Conservation (phyloP, 2,797 vertebrate species). For the Philypnodon macrostomus region DNA sequence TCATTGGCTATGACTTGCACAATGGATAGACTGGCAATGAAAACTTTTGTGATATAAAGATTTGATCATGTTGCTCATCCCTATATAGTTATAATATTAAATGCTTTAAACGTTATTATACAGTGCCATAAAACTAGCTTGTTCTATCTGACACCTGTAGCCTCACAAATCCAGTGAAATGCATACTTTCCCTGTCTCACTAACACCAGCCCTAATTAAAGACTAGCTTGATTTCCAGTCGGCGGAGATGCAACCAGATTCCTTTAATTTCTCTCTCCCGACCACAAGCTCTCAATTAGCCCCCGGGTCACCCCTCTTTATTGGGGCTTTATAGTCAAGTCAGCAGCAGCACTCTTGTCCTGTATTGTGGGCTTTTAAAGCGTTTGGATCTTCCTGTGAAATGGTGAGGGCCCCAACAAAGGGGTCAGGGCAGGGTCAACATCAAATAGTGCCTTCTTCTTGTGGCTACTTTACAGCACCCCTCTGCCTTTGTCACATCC, state of each 20-base stretch:
- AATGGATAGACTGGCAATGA: too few relatives aligned
- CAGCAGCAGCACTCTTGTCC: slow-evolving; percentile 55
- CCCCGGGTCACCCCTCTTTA: slow-evolving; percentile 75
- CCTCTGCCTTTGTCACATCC: slow-evolving; percentile 56
- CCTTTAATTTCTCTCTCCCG: slow-evolving; percentile 60
- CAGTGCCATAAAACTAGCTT: too few relatives aligned
- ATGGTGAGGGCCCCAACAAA: slow-evolving; percentile 71
- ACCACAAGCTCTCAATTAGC: slow-evolving; percentile 73
- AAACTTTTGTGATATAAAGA: too few relatives aligned
- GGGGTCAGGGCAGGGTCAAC: slow-evolving; percentile 73
- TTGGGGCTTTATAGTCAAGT: slow-evolving; percentile 60
- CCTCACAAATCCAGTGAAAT: slow-evolving; percentile 31
- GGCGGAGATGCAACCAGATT: slow-evolving; percentile 53
- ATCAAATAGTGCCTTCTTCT: slow-evolving; percentile 63
- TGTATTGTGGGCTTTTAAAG: slow-evolving; percentile 71
- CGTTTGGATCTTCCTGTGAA: slow-evolving; percentile 73
- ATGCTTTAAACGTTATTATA: too few relatives aligned
- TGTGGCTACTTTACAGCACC: slow-evolving; percentile 64
- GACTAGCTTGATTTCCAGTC: slow-evolving; percentile 45
- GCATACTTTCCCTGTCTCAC: slow-evolving; percentile 28
- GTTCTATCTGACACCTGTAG: slow-evolving; percentile 39
- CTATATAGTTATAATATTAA: too few relatives aligned
- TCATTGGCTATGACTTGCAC: too few relatives aligned
- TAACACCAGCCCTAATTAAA: slow-evolving; percentile 48
- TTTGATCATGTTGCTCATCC: too few relatives aligned